Conservation (phyloP, 2,113 vertebrate species). For the Entelurus aequoreus region DNA sequence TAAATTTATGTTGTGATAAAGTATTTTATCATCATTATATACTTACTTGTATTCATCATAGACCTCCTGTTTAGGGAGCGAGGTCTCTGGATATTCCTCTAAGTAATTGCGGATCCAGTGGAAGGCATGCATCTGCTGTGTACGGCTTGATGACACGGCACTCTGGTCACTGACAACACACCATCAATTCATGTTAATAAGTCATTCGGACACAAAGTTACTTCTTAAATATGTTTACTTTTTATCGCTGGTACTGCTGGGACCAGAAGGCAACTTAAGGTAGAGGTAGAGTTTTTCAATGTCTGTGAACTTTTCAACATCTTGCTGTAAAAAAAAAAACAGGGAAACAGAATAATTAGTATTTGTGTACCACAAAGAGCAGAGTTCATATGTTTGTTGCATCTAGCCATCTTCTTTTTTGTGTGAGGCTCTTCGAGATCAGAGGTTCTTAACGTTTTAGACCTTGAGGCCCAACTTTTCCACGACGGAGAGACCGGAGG, state of each 20-base stretch:
- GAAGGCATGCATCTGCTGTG: conserved; percentile 95
- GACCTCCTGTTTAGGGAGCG: conserved; percentile 98
- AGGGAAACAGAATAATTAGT: neutral
- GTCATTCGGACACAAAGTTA: neutral
- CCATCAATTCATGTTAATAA: neutral
- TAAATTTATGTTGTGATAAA: neutral
- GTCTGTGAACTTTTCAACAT: conserved; percentile 99
- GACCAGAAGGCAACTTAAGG: conserved; percentile 98
- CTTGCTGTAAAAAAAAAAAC: conserved; percentile 80
- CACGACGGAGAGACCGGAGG: no score
- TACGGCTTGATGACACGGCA: conserved; percentile 90
- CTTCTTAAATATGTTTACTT: conserved; percentile 68
- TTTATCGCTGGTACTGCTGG: conserved; percentile 85
- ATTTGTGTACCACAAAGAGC: neutral
- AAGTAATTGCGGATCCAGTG: conserved; percentile 95
- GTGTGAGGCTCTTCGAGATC: no score
- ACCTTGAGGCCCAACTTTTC: no score
- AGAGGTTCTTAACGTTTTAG: no score
- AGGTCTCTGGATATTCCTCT: conserved; percentile 96
- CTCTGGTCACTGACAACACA: conserved; percentile 81
- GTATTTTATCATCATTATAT: neutral
- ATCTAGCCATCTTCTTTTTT: neutral
- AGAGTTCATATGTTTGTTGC: neutral
- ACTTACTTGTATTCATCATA: conserved; percentile 99
- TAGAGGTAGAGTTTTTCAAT: conserved; percentile 99